Conservation (phyloP, 1,140 invertebrate genomes). For the Ceratosolen fusciceps region DNA sequence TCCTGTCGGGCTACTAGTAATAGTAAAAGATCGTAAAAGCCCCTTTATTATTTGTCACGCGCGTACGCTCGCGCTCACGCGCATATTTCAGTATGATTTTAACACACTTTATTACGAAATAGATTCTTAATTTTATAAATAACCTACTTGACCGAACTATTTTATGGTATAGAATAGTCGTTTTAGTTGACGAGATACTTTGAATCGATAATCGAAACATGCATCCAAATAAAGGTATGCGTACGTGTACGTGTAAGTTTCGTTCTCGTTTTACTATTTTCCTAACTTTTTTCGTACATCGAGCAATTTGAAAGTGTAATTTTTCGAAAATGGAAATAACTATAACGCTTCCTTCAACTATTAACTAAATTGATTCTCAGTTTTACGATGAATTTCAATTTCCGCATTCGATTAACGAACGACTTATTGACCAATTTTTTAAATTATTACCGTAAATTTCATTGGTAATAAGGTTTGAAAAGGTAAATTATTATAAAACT, state of each 20-base stretch:
- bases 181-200: no score
- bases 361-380: conserved; percentile 47
- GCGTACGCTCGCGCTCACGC: neutral
- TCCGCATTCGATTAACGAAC: conserved; percentile 34
- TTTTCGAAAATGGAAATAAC: conserved; percentile 39
- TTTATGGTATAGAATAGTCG: no score
- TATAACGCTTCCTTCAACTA: conserved; percentile 5
- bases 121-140: no score
- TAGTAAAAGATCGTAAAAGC: neutral
- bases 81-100: neutral
- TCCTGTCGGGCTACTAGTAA: no score
- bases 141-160: no score
- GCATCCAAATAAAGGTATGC: neutral
- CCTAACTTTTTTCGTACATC: neutral
- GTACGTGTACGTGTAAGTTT: neutral
- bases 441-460: neutral
- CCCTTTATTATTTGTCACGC: neutral
- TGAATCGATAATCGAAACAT: no score
- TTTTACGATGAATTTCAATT: conserved; percentile 42
- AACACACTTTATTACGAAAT: no score
- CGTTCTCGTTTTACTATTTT: conserved; percentile 19
- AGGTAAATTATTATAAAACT: no score
- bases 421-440: neutral
- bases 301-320: conserved; percentile 40
- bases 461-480: no score